Evolutionary conservation across 1,140 invertebrate species (phyloP).

Genomic region (Pseudomyrmex flavicornis): DNA sequence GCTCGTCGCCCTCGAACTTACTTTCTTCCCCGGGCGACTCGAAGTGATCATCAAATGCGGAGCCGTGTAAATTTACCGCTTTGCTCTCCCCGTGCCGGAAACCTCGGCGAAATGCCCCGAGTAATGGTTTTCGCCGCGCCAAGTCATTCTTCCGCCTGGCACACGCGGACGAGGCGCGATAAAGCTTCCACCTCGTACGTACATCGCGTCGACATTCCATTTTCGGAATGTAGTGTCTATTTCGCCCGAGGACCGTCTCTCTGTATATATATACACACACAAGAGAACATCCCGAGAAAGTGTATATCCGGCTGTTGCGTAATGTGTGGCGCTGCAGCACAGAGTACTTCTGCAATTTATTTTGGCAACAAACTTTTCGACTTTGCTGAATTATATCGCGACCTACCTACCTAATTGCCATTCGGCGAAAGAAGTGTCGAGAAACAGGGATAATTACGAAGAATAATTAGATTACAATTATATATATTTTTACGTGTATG

Average conservation of each 20-base stretch:
- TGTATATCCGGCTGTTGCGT: slow-evolving; percentile 25
- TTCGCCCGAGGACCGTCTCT: slow-evolving; percentile 31
- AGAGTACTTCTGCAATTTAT: slow-evolving; percentile 33
- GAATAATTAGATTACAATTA: not conserved
- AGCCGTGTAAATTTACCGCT: slow-evolving; percentile 42
- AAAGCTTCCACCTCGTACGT: slow-evolving; percentile 51
- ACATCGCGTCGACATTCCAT: slow-evolving; percentile 56
- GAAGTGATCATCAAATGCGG: slow-evolving; percentile 40
- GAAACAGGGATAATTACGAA: not conserved
- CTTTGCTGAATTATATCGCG: slow-evolving; percentile 32
- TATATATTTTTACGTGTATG: no score
- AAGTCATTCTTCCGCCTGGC: slow-evolving; percentile 53
- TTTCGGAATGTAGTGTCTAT: slow-evolving; percentile 54
- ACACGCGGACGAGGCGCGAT: slow-evolving; percentile 38
- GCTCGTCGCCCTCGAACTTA: not conserved
- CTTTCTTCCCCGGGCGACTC: slow-evolving; percentile 1
- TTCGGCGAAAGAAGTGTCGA: not conserved
- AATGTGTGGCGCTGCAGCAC: slow-evolving; percentile 10
- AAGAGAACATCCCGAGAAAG: slow-evolving; percentile 24
- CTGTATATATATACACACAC: no score
- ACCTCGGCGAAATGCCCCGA: slow-evolving; percentile 34
- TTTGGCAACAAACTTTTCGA: slow-evolving; percentile 37
- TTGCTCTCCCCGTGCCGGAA: slow-evolving; percentile 23
- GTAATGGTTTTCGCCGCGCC: slow-evolving; percentile 50
- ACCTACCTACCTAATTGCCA: slow-evolving; percentile 45